phyloP scores from a whole-genome alignment of 2,797 vertebrate species.

The Pempheris klunzingeri region DNA sequence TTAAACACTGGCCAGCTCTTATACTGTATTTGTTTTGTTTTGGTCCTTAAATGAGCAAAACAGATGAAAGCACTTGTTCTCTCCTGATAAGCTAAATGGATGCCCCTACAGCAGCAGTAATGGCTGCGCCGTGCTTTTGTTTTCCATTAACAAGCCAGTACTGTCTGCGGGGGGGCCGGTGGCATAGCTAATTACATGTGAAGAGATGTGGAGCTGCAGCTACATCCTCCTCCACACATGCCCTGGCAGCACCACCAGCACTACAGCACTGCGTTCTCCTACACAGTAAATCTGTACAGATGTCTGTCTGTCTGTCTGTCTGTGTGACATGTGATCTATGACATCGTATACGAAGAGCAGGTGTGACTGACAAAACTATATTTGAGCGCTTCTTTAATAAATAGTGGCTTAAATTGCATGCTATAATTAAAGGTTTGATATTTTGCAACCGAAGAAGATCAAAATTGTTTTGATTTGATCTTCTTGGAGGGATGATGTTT shows the following conservation, averaged over 20 bases:
- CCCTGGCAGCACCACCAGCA: conserved; percentile 24
- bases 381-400: not conserved
- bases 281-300: conserved; percentile 32
- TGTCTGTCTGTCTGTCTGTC: not conserved
- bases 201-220: conserved; percentile 58
- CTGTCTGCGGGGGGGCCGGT: conserved; percentile 35
- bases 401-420: not conserved
- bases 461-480: conserved; percentile 37
- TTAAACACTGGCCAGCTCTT: conserved; percentile 20
- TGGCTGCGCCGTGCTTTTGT: conserved; percentile 55
- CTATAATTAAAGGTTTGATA: not conserved
- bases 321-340: not conserved
- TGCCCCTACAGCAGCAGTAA: conserved; percentile 43
- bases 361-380: not conserved
- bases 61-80: conserved; percentile 54
- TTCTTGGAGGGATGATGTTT: conserved; percentile 59
- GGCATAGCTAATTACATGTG: conserved; percentile 67
- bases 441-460: conserved; percentile 37
- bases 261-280: conserved; percentile 23
- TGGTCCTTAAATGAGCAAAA: conserved; percentile 25
- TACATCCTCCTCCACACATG: conserved; percentile 59
- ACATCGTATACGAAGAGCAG: not conserved
- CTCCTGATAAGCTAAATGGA: conserved; percentile 49
- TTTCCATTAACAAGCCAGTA: conserved; percentile 61
- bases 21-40: conserved; percentile 28